phyloP scores from a whole-genome alignment of 2,888 invertebrate genomes.

The Adelphocoris suturalis region DNA sequence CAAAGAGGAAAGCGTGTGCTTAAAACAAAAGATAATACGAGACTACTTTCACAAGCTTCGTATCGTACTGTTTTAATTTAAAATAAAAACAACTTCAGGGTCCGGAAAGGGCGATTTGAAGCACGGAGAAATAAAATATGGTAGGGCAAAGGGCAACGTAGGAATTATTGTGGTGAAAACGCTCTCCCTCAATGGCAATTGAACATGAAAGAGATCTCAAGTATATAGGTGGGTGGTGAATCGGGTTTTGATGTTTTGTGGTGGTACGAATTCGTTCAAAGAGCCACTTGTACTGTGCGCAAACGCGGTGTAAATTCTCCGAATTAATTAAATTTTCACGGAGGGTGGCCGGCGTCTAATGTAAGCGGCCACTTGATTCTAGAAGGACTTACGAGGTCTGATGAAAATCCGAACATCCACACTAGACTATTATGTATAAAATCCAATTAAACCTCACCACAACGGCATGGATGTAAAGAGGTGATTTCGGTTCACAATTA shows the following conservation, averaged over 20 bases:
- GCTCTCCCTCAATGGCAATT: not conserved
- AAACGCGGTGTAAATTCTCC: not conserved
- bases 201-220: conserved; percentile 5
- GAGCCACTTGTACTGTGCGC: not conserved
- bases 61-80: not conserved
- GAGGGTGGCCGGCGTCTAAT: not conserved
- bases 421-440: not conserved
- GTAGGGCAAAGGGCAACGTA: not conserved
- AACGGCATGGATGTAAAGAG: not conserved
- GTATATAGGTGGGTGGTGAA: not conserved
- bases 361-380: not conserved
- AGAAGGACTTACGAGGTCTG: not conserved
- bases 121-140: not conserved
- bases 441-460: conserved; percentile 8
- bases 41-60: not conserved
- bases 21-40: conserved; percentile 13
- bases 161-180: not conserved
- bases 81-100: not conserved
- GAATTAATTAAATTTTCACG: not conserved
- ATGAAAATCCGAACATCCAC: not conserved
- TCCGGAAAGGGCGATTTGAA: not conserved
- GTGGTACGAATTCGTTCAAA: not conserved
- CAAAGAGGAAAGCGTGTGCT: not conserved
- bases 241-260: not conserved
- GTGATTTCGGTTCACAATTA: not conserved